Percentiles rank a stretch among this genome's conserved stretches.
phyloP scores from a whole-genome alignment of 2,888 invertebrate species.

The Gastracanthus pulcherrimus region DNA sequence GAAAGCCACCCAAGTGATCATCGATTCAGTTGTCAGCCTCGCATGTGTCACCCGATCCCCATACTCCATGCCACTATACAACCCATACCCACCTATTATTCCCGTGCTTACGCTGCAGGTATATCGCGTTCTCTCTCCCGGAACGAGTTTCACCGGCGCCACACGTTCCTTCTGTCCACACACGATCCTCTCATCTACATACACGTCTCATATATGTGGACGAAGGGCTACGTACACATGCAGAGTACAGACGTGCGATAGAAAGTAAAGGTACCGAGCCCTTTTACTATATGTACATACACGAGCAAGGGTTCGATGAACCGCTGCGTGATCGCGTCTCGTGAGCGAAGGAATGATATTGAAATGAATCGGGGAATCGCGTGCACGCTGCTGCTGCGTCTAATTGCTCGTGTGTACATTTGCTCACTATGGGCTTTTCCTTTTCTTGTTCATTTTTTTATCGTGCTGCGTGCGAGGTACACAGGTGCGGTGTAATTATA shows the following conservation, averaged over 20 bases:
- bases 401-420: background rate
- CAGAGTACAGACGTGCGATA: background rate
- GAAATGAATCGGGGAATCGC: background rate
- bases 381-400: background rate
- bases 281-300: too few species aligned
- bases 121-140: background rate
- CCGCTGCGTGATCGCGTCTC: background rate
- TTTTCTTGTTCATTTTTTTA: background rate
- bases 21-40: too few species aligned
- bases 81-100: background rate
- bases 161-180: background rate
- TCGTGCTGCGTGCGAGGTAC: background rate
- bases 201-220: background rate
- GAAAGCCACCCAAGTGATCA: too few species aligned
- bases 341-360: too few species aligned
- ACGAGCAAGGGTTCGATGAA: slow-evolving; percentile 20
- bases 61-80: too few species aligned
- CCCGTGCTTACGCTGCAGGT: background rate
- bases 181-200: too few species aligned
- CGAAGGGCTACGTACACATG: too few species aligned
- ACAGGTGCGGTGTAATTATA: background rate
- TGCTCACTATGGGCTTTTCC: background rate
- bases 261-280: slow-evolving; percentile 32
- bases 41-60: too few species aligned
- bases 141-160: background rate